Conservation (phyloP, 2,113 vertebrate genomes). For the Neodon shergylaensis region DNA sequence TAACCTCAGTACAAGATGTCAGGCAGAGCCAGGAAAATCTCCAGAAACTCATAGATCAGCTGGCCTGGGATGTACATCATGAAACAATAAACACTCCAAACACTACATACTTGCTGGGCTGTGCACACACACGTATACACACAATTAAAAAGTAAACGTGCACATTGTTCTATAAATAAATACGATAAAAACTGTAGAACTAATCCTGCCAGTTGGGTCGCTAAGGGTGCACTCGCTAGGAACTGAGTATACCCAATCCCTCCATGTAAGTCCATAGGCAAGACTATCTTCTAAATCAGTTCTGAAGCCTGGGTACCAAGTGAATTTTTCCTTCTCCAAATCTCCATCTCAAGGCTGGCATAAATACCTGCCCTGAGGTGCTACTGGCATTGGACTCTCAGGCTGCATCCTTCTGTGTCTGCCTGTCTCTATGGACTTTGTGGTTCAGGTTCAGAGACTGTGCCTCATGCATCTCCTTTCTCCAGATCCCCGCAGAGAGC, state of each 20-base stretch:
- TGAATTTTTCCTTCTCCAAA: background rate
- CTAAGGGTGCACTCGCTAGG: background rate
- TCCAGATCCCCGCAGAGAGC: background rate
- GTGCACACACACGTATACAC: background rate
- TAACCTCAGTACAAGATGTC: background rate
- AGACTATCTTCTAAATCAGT: background rate
- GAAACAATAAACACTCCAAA: background rate
- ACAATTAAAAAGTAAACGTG: background rate
- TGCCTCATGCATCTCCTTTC: background rate
- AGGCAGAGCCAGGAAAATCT: background rate
- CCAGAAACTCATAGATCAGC: too few species aligned
- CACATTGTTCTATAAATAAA: background rate
- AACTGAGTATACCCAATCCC: conserved; percentile 13
- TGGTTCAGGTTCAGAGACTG: background rate
- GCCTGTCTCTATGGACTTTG: background rate
- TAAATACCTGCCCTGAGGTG: background rate
- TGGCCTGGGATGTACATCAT: background rate
- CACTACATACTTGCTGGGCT: background rate
- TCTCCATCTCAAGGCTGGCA: background rate
- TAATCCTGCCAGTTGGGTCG: background rate
- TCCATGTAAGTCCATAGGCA: background rate
- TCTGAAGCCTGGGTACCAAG: background rate
- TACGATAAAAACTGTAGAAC: background rate
- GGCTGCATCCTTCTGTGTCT: background rate
- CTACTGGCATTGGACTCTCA: background rate